phyloP scores from a whole-genome alignment of 2,888 invertebrate genomes.

The Lucinisca nassula region DNA sequence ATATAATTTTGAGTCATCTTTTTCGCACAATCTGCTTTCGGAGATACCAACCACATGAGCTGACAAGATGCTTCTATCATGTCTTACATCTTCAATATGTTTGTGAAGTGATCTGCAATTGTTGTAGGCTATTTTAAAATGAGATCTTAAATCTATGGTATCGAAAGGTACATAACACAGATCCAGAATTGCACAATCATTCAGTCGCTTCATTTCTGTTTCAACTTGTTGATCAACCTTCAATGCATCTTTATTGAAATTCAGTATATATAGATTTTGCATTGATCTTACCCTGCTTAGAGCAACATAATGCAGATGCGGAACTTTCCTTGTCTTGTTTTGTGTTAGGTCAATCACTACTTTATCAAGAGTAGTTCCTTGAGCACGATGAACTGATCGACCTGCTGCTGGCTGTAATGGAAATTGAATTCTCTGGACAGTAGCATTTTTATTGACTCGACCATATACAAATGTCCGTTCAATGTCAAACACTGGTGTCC shows the following conservation, averaged over 20 bases:
- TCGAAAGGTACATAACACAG: no score
- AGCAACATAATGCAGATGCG: constrained; percentile 70
- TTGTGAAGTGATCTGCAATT: no score
- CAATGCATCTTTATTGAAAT: constrained; percentile 46
- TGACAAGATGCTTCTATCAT: no score
- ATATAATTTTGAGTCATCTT: no score
- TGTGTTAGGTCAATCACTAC: no score
- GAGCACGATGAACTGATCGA: constrained; percentile 65
- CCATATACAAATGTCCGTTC: constrained; percentile 27
- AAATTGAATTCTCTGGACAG: constrained; percentile 55
- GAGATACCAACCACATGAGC: no score
- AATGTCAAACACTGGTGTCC: constrained; percentile 38
- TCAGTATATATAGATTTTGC: constrained; percentile 35
- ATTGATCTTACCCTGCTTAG: constrained; percentile 57
- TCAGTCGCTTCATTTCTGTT: constrained; percentile 51
- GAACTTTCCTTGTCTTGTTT: no score
- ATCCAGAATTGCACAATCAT: no score
- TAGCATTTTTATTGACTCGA: constrained; percentile 28
- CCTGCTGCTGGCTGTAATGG: constrained; percentile 59
- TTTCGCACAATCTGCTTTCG: no score
- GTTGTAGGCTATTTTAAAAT: no score
- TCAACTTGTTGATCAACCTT: constrained; percentile 35
- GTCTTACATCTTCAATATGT: no score
- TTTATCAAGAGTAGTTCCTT: constrained; percentile 63
- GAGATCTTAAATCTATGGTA: no score